phyloP scores from a whole-genome alignment of 2,888 invertebrate species.

The Tillus elongatus region DNA sequence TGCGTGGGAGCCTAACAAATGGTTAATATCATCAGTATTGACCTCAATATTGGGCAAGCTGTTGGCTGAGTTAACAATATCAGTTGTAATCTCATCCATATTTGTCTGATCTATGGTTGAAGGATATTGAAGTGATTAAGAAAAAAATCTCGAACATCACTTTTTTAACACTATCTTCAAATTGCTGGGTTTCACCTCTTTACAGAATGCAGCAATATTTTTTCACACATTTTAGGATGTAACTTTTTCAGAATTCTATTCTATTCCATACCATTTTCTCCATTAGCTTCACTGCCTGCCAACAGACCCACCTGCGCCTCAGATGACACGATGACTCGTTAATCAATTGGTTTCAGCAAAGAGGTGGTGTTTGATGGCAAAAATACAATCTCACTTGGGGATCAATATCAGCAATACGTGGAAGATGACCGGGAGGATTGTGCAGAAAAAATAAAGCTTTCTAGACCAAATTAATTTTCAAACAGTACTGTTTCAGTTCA shows the following conservation, averaged over 20 bases:
- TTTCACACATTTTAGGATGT: background rate
- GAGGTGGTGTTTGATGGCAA: slow-evolving; percentile 4
- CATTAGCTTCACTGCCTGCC: background rate
- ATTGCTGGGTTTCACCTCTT: slow-evolving; percentile 3
- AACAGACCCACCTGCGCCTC: background rate
- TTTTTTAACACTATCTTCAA: slow-evolving; percentile 1
- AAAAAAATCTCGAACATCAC: background rate
- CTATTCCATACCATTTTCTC: background rate
- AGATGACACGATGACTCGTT: background rate
- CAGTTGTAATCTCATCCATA: slow-evolving; percentile 9
- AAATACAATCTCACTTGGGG: background rate
- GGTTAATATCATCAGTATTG: slow-evolving; percentile 7
- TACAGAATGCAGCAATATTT: slow-evolving; percentile 5
- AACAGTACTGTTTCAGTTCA: background rate
- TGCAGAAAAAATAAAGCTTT: slow-evolving; percentile 6
- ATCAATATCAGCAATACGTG: background rate
- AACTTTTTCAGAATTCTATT: slow-evolving; percentile 9
- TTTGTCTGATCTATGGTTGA: slow-evolving; percentile 7
- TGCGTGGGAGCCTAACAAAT: slow-evolving; percentile 1
- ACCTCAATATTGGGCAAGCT: slow-evolving; percentile 4
- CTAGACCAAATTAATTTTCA: background rate
- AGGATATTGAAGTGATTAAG: background rate
- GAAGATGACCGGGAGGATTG: slow-evolving; percentile 6
- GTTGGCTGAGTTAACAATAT: slow-evolving; percentile 7
- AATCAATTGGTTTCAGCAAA: background rate